Conservation (phyloP, 2,113 vertebrate genomes). For the Suncus etruscus region DNA sequence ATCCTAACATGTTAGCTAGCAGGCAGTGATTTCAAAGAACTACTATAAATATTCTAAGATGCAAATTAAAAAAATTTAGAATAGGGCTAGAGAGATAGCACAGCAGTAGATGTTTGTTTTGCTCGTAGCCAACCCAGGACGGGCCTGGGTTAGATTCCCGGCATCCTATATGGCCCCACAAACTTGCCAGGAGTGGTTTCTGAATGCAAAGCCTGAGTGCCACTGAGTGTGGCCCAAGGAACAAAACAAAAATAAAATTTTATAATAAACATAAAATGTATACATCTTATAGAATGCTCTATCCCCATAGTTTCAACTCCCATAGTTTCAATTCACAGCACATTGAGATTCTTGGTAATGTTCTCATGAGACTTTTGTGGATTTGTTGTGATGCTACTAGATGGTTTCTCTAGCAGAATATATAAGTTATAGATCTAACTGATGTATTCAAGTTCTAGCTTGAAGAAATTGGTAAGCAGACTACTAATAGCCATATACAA, state of each 20-base stretch:
- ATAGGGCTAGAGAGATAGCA: no score
- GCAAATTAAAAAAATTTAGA: conserved; percentile 31
- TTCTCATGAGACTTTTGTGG: not conserved
- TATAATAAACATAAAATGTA: not conserved
- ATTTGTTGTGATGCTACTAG: not conserved
- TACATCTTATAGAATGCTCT: not conserved
- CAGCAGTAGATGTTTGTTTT: no score
- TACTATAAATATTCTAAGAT: not conserved
- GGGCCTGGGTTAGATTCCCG: no score
- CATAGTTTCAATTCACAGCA: no score
- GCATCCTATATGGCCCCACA: no score
- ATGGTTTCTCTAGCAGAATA: not conserved
- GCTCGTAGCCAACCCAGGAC: no score
- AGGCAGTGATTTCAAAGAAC: not conserved
- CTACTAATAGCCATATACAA: no score
- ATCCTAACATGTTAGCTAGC: not conserved
- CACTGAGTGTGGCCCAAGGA: not conserved
- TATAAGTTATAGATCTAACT: not conserved
- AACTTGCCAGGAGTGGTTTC: no score
- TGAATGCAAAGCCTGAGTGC: no score
- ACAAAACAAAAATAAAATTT: not conserved
- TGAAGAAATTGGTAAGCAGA: not conserved
- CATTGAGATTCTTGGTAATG: not conserved
- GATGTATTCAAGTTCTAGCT: not conserved
- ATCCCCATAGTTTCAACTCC: not conserved